Conservation (phyloP, 2,888 invertebrate genomes). For the Metellina segmentata region DNA sequence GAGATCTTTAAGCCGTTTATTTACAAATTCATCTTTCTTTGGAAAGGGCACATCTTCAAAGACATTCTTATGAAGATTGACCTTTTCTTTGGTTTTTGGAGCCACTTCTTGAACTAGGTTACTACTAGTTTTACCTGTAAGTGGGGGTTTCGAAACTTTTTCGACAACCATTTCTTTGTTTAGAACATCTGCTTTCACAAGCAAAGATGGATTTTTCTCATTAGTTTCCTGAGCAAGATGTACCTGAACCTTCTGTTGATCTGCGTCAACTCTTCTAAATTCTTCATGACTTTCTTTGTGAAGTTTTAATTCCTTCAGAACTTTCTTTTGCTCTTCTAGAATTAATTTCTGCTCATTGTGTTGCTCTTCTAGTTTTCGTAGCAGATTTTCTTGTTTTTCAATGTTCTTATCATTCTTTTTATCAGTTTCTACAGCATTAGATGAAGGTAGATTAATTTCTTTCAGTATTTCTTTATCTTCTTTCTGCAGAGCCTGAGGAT, state of each 20-base stretch:
- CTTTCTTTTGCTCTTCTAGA: constrained; percentile 86
- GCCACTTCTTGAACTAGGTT: background rate
- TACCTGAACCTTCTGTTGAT: background rate
- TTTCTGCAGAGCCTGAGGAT: constrained; percentile 75
- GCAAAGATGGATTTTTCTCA: background rate
- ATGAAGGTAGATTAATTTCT: constrained; percentile 23
- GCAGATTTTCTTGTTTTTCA: constrained; percentile 82
- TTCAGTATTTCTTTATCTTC: constrained; percentile 76
- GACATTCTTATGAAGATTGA: constrained; percentile 7
- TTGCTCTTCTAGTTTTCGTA: constrained; percentile 86
- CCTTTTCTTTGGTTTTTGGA: background rate
- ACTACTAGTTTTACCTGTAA: background rate
- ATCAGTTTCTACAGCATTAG: constrained; percentile 6
- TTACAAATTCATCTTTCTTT: background rate
- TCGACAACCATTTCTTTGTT: constrained; percentile 1
- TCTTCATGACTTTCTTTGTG: constrained; percentile 80
- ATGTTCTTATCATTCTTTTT: constrained; percentile 57
- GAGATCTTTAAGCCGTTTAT: background rate
- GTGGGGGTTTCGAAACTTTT: background rate
- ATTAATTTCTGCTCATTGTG: constrained; percentile 86
- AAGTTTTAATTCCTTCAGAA: constrained; percentile 85
- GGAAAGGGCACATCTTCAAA: constrained; percentile 11
- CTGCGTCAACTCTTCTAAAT: background rate
- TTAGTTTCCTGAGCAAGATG: background rate
- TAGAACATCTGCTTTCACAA: background rate